Conservation (phyloP, 2,113 vertebrate genomes). For the Antechinus flavipes region DNA sequence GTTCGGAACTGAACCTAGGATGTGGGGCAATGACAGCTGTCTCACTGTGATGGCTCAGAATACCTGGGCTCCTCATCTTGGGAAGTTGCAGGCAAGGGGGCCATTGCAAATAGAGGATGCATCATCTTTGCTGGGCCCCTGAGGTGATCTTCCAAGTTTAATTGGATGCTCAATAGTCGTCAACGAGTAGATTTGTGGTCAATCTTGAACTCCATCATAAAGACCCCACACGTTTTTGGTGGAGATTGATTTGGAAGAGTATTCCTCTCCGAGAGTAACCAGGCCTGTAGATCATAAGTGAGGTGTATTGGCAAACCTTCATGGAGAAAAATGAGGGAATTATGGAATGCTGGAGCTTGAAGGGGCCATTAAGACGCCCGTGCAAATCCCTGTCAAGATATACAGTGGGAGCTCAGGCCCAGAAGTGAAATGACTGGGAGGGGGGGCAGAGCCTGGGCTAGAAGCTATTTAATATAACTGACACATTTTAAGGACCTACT, state of each 20-base stretch:
- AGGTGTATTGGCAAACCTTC: conserved; percentile 26
- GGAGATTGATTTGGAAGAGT: background rate
- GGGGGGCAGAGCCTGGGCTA: too few relatives aligned
- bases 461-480: too few relatives aligned
- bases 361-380: too few relatives aligned
- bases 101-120: background rate
- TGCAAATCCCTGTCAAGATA: background rate
- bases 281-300: conserved; percentile 13
- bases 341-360: background rate
- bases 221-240: conserved; percentile 1
- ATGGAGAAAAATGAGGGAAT: conserved; percentile 7
- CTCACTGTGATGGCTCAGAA: too few relatives aligned
- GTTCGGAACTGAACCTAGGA: background rate
- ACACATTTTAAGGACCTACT: too few relatives aligned
- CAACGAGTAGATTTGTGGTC: conserved; percentile 27
- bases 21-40: background rate
- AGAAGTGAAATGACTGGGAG: background rate
- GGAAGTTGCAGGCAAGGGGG: too few relatives aligned
- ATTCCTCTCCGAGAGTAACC: background rate
- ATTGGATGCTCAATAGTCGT: conserved; percentile 33
- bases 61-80: background rate
- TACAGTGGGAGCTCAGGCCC: background rate
- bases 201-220: conserved; percentile 41
- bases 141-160: conserved; percentile 21
- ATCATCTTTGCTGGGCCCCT: background rate